Percentiles rank a stretch among this genome's conserved stretches.
phyloP scores from a whole-genome alignment of 2,113 vertebrate genomes.

The Mesocricetus auratus region DNA sequence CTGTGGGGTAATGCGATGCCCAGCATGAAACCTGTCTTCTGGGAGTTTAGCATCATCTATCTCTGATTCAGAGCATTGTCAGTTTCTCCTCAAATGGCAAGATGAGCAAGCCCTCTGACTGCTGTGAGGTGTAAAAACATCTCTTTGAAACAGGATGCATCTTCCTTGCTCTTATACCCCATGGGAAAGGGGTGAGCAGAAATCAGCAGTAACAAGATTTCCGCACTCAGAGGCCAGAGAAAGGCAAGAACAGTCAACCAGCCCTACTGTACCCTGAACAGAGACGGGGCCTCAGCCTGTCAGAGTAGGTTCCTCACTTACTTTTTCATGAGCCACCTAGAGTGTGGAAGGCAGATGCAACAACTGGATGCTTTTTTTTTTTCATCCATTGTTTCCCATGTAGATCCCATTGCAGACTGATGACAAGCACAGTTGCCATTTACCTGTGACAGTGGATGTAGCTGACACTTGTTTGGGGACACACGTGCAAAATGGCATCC shows the following conservation, averaged over 20 bases:
- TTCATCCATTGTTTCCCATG: background rate
- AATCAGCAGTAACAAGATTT: background rate
- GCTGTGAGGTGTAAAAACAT: background rate
- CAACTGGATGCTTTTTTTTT: background rate
- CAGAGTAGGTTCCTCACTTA: background rate
- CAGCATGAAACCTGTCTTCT: background rate
- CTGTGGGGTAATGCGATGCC: background rate
- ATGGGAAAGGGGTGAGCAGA: background rate
- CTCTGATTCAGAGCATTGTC: background rate
- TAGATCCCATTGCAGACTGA: background rate
- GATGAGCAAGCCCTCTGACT: background rate
- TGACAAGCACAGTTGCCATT: background rate
- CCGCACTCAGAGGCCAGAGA: conserved; percentile 11
- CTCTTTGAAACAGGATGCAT: background rate
- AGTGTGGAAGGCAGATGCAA: background rate
- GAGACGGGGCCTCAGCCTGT: background rate
- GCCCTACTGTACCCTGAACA: background rate
- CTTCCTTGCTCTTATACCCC: background rate
- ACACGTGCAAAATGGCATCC: background rate
- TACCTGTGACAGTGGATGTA: background rate
- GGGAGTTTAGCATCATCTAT: background rate
- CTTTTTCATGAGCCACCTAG: background rate
- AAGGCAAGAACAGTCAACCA: background rate
- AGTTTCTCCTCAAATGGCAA: background rate
- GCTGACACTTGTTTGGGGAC: background rate